These are phyloP conservation scores for Hydrocynus forskahlii DNA, from an alignment of 2,797 vertebrate species.

Conservation along the genomic window DNA sequence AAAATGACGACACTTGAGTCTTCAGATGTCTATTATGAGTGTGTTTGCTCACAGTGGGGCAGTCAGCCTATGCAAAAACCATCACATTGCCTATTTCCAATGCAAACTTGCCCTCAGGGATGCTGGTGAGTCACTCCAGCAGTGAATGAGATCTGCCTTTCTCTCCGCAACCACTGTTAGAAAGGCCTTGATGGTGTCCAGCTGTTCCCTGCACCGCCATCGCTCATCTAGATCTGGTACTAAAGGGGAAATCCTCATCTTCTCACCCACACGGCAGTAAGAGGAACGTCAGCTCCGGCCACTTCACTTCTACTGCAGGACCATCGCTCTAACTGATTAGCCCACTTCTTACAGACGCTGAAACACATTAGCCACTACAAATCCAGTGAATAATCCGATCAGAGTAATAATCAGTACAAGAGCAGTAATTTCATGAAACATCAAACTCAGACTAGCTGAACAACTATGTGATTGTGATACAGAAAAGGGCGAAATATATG, in stretches of 20 bases:
- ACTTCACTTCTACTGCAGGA: background rate
- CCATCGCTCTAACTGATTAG: background rate
- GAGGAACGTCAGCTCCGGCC: background rate
- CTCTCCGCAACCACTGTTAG: background rate
- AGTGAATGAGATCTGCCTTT: slow-evolving; percentile 6
- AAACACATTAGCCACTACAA: background rate
- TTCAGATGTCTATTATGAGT: background rate
- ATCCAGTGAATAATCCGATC: too few species aligned
- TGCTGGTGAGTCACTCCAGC: slow-evolving; percentile 26
- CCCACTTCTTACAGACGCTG: too few species aligned
- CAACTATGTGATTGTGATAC: too few species aligned
- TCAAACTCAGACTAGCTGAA: background rate
- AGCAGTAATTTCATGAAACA: too few species aligned
- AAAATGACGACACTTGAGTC: too few species aligned
- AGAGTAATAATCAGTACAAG: too few species aligned
- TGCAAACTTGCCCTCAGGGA: slow-evolving; percentile 15
- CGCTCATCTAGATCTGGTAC: background rate
- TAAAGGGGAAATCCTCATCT: background rate
- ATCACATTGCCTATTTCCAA: slow-evolving; percentile 4
- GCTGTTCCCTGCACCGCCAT: background rate
- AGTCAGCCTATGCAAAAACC: background rate
- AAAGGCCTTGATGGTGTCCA: background rate
- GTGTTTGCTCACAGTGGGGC: background rate
- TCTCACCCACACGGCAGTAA: background rate
- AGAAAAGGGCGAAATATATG: too few species aligned